Evolutionary conservation across 2,113 vertebrate genomes (phyloP).

Genomic region (Chloropsis hardwickii): DNA sequence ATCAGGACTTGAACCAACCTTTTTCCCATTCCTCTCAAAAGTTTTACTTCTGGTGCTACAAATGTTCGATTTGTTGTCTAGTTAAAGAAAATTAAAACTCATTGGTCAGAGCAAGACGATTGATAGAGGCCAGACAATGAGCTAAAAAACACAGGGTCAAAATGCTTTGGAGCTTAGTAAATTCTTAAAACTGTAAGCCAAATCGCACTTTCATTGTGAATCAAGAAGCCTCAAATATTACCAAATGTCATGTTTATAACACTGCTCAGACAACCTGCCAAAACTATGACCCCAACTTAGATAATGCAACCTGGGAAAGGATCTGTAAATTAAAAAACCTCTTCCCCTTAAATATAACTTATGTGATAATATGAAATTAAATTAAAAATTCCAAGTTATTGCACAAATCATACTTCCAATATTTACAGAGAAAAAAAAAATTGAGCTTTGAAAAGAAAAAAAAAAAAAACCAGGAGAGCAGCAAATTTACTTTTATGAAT

Average conservation of each 20-base stretch:
- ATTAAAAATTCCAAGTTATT: slow-evolving; percentile 91
- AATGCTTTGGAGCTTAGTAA: slow-evolving; percentile 29
- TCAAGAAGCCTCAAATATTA: slow-evolving; percentile 62
- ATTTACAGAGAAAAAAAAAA: slow-evolving; percentile 80
- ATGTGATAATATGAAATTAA: slow-evolving; percentile 85
- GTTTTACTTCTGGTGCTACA: slow-evolving; percentile 69
- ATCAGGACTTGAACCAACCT: slow-evolving; percentile 30
- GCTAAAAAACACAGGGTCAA: slow-evolving; percentile 40
- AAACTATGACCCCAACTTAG: slow-evolving; percentile 78
- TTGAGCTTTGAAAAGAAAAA: slow-evolving; percentile 48
- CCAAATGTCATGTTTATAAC: slow-evolving; percentile 51
- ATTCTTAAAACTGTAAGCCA: slow-evolving; percentile 14
- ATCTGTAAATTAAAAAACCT: slow-evolving; percentile 86
- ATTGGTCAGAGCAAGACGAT: slow-evolving; percentile 42
- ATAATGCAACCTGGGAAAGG: slow-evolving; percentile 83
- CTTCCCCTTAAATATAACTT: slow-evolving; percentile 81
- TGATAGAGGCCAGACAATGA: slow-evolving; percentile 55
- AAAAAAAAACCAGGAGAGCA: neutral
- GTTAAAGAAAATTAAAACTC: slow-evolving; percentile 63
- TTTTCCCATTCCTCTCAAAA: slow-evolving; percentile 20
- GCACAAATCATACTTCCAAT: slow-evolving; percentile 86
- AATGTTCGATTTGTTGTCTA: slow-evolving; percentile 65
- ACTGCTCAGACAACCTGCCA: slow-evolving; percentile 70
- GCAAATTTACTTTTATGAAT: slow-evolving; percentile 15
- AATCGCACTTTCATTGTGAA: slow-evolving; percentile 34